Evolutionary conservation across 2,113 vertebrate genomes (phyloP).

Genomic region (Hemiscyllium ocellatum): DNA sequence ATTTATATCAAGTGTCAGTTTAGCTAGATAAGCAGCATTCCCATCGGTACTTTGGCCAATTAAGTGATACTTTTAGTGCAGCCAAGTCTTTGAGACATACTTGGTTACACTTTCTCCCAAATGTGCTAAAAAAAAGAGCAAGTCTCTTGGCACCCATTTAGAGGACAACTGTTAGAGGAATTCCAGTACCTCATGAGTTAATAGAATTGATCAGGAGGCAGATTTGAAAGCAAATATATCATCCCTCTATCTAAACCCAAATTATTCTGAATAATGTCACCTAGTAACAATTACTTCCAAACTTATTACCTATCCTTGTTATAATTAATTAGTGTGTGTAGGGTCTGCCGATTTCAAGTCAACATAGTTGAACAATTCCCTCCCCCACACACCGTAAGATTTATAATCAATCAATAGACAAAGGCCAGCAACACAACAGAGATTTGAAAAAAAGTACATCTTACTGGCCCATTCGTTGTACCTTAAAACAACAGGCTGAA

Average conservation of each 20-base stretch:
- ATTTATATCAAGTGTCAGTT: not conserved
- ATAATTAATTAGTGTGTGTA: conserved; percentile 35
- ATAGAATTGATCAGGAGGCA: not conserved
- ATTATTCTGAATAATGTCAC: conserved; percentile 9
- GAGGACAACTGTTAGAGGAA: not conserved
- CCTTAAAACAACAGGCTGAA: conserved; percentile 36
- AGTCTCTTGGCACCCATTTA: not conserved
- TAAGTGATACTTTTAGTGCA: not conserved
- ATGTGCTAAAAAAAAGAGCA: not conserved
- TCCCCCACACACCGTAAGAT: not conserved
- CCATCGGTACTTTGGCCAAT: not conserved
- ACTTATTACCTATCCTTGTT: conserved; percentile 36
- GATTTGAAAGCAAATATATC: not conserved
- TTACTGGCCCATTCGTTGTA: conserved; percentile 39
- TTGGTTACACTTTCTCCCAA: not conserved
- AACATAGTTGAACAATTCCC: not conserved
- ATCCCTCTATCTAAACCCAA: conserved; percentile 28
- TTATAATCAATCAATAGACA: conserved; percentile 23
- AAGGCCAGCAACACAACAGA: not conserved
- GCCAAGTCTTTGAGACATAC: not conserved
- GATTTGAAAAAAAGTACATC: conserved; percentile 42
- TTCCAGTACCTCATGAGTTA: not conserved
- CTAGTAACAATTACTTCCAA: not conserved
- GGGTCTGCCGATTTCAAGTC: conserved; percentile 23
- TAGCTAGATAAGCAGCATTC: not conserved